Evolutionary conservation across 2,888 invertebrate genomes (phyloP).

Genomic region (Meteorus colon): DNA sequence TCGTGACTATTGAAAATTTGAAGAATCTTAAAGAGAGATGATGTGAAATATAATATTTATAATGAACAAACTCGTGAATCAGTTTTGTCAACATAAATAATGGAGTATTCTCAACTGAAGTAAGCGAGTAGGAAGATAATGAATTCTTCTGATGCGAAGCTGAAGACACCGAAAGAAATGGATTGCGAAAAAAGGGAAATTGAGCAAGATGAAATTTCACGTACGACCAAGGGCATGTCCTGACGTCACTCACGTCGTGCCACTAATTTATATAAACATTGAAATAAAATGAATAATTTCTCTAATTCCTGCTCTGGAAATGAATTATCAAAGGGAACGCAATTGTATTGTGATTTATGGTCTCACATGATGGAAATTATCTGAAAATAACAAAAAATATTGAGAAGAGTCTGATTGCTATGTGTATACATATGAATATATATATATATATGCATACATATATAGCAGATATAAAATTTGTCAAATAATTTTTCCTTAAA

Average conservation of each 20-base stretch:
- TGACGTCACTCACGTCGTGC: conserved; percentile 60
- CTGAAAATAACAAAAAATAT: conserved; percentile 48
- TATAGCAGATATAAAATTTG: not conserved
- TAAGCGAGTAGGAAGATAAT: not conserved
- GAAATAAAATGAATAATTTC: not conserved
- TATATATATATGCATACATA: not conserved
- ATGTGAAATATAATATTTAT: not conserved
- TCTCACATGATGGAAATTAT: conserved; percentile 58
- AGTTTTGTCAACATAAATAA: not conserved
- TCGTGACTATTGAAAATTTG: no score
- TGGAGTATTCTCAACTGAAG: not conserved
- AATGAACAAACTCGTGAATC: not conserved
- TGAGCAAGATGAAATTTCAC: conserved; percentile 51
- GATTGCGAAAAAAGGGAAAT: not conserved
- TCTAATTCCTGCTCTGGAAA: not conserved
- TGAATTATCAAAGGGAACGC: not conserved
- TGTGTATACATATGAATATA: not conserved
- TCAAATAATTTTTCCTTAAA: not conserved
- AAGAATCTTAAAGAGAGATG: not conserved
- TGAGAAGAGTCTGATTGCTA: conserved; percentile 63
- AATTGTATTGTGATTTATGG: conserved; percentile 66
- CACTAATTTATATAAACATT: conserved; percentile 56
- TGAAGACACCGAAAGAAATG: conserved; percentile 1
- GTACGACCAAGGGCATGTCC: conserved; percentile 70
- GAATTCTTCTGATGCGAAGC: not conserved